Evolutionary conservation across 2,797 vertebrate genomes (phyloP), one percentile per base, ranked within the genome.

Genomic region (Podargus strigoides): DNA sequence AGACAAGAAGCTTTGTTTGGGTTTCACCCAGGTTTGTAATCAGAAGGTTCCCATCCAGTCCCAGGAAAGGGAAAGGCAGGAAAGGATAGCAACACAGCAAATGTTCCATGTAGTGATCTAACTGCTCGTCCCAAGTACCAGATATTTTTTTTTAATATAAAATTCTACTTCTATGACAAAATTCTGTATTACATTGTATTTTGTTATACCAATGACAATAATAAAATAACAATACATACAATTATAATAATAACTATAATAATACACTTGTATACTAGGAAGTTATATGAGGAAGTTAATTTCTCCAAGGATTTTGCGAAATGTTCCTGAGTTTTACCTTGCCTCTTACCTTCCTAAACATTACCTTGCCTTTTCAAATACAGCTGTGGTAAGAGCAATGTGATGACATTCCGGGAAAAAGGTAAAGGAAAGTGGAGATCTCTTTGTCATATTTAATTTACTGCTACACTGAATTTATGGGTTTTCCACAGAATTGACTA

Each of bases 391-490:
- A 90, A 85, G 17, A 89, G 8, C 3, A 59, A 15, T 70, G 19
- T 34, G 56, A 55, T 91, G 83, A 53, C n/a, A 63, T 69, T 91
- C 62, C 59, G 36, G 20, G 26, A 58, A 85, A 66, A 95, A 94
- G 39, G 50, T 66, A 63, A 90, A 77, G 28, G n/a, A 62, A 88
- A 87, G 53, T 47, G 12, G 27, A 69, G 7, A 46, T 85, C 93
- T 74, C 41, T 72, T 59, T 76, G 4, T 24, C 46, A 32, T 70
- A 3, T 80, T 91, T 90, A 74, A 80, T 70, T 47, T 89, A 52
- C 9, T 68, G 41, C 10, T 74, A n/a, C 63, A 20, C 4, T 56
- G 78, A 56, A 93, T 76, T 72, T 68, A 44, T 37, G 18, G 9
- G 12, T 85, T 69, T 74, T 80, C 36, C 27, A 11, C 12, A 66